These are phyloP conservation scores for Danio choprae DNA, from an alignment of 2,797 vertebrate species.

Conservation along the genomic window DNA sequence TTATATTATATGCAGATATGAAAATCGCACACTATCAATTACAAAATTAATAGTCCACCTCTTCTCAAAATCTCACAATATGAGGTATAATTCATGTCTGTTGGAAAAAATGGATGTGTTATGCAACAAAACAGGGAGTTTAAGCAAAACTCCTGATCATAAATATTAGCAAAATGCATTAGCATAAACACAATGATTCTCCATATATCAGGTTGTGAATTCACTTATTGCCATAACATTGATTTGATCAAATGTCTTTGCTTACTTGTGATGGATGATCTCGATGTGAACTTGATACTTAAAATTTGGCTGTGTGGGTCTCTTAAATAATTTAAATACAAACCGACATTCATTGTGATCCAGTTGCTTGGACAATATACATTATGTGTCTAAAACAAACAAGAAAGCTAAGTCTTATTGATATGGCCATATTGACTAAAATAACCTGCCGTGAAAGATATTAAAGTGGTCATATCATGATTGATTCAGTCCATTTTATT, in stretches of 20 bases:
- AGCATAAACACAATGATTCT: background rate
- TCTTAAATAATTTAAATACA: constrained; percentile 23
- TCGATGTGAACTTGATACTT: background rate
- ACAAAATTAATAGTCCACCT: background rate
- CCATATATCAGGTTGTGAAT: background rate
- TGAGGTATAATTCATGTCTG: constrained; percentile 1
- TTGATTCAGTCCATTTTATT: background rate
- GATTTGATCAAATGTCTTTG: background rate
- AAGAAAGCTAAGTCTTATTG: background rate
- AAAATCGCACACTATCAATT: background rate
- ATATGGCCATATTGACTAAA: background rate
- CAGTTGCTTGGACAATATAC: constrained; percentile 12
- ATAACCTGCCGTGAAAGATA: background rate
- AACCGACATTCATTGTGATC: constrained; percentile 24
- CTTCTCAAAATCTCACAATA: background rate
- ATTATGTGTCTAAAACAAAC: background rate
- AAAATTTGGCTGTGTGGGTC: background rate
- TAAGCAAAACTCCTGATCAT: background rate
- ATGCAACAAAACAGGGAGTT: constrained; percentile 12
- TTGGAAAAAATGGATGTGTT: background rate
- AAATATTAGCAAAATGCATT: constrained; percentile 14
- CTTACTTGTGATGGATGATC: background rate
- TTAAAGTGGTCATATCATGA: constrained; percentile 7
- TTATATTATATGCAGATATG: background rate
- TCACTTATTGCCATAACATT: constrained; percentile 28